These are phyloP conservation scores for Drosophila atroscutellata DNA, from an alignment of 2,888 invertebrate genomes.

Conservation along the genomic window DNA sequence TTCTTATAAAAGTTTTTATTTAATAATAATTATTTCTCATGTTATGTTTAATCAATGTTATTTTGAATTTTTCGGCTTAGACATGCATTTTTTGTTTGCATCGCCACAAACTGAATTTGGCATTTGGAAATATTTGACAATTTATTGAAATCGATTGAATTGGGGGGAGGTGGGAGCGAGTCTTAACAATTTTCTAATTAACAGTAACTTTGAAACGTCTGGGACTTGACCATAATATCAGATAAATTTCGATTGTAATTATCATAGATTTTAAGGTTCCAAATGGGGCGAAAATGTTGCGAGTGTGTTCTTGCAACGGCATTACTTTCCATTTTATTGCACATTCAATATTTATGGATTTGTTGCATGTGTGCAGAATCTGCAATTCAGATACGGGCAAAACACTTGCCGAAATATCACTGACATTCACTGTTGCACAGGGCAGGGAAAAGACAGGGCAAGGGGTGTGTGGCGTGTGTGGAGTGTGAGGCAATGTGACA, in stretches of 20 bases:
- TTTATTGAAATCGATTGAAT: slow-evolving; percentile 13
- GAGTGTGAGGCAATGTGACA: not conserved
- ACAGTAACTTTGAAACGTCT: slow-evolving; percentile 62
- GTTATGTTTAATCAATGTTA: not conserved
- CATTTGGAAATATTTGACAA: slow-evolving; percentile 9
- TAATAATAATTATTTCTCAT: not conserved
- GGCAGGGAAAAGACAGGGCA: not conserved
- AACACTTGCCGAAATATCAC: slow-evolving; percentile 36
- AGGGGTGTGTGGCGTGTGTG: not conserved
- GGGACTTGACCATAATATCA: slow-evolving; percentile 41
- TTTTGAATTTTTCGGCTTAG: not conserved
- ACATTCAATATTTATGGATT: slow-evolving; percentile 60
- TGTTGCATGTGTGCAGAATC: slow-evolving; percentile 31
- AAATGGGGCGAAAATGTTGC: slow-evolving; percentile 7
- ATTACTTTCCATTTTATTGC: slow-evolving; percentile 70
- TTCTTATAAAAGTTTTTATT: not conserved
- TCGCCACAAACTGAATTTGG: not conserved
- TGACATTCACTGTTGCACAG: slow-evolving; percentile 19
- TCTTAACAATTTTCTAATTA: slow-evolving; percentile 70
- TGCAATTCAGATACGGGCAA: slow-evolving; percentile 30
- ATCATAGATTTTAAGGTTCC: slow-evolving; percentile 60
- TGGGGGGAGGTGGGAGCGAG: not conserved
- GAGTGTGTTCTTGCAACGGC: slow-evolving; percentile 38
- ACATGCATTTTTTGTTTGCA: not conserved
- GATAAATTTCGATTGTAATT: slow-evolving; percentile 69